Percentiles rank a stretch among this genome's conserved stretches.
Evolutionary conservation across 2,113 vertebrate genomes (phyloP).

Genomic region (Sebastes fasciatus): DNA sequence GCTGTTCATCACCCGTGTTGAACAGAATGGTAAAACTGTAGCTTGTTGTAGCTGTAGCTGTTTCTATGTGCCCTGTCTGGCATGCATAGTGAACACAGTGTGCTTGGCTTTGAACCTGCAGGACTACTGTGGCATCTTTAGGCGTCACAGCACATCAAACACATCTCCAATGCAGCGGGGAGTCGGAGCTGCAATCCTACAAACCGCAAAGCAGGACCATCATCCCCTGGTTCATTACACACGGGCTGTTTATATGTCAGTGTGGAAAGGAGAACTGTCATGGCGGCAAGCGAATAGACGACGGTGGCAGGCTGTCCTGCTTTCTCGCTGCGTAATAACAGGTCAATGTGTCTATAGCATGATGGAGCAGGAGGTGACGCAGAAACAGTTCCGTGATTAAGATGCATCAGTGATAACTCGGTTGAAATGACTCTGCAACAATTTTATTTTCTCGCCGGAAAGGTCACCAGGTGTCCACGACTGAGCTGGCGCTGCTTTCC

Average conservation of each 20-base stretch:
- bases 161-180: conserved; percentile 19
- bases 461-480: conserved; percentile 52
- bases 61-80: background rate
- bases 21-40: background rate
- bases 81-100: conserved; percentile 28
- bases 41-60: too few species aligned
- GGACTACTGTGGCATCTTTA: conserved; percentile 43
- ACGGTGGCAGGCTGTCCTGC: background rate
- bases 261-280: conserved; percentile 4
- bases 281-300: conserved; percentile 5
- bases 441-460: background rate
- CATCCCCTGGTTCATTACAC: conserved; percentile 60
- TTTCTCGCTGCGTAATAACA: background rate
- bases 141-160: conserved; percentile 60
- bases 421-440: conserved; percentile 16
- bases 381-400: background rate
- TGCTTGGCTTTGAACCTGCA: conserved; percentile 54
- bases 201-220: conserved; percentile 41
- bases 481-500: background rate
- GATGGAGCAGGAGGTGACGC: background rate
- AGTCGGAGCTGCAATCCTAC: conserved; percentile 39
- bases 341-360: background rate
- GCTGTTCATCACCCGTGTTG: conserved; percentile 21
- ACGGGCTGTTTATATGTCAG: conserved; percentile 11
- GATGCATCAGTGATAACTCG: background rate